Evolutionary conservation across 53 echinoderm and acorn worm genomes (phyloP).

Genomic region (Astropecten irregularis): DNA sequence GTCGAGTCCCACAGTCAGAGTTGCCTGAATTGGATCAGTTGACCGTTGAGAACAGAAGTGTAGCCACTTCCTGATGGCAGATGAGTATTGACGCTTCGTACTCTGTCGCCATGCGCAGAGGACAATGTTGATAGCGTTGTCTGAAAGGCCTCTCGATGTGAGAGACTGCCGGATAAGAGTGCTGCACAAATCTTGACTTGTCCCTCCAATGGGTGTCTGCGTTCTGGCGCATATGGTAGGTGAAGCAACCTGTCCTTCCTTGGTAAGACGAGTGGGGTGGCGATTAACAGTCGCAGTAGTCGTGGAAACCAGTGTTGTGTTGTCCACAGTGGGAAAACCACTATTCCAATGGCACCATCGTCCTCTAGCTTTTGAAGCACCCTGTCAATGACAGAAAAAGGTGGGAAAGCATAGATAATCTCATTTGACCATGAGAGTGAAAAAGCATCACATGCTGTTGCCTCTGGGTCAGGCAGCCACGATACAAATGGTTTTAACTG

Average conservation of each 20-base stretch:
- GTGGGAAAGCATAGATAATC: constrained; percentile 15
- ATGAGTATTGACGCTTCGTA: not conserved
- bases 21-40: not conserved
- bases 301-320: constrained; percentile 4
- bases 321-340: constrained; percentile 9
- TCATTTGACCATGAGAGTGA: constrained; percentile 4
- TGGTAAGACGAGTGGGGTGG: not conserved
- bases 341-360: not conserved
- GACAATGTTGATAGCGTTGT: not conserved
- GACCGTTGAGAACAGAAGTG: not conserved
- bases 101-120: not conserved
- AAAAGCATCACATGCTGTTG: not conserved
- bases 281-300: not conserved
- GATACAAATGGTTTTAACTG: constrained; percentile 16
- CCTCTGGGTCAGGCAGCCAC: constrained; percentile 21
- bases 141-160: not conserved
- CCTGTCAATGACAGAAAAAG: constrained; percentile 20
- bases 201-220: not conserved
- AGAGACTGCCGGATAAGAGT: not conserved
- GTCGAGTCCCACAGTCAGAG: not conserved
- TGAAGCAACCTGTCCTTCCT: not conserved
- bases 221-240: constrained; percentile 12
- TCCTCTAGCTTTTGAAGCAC: constrained; percentile 18
- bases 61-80: not conserved
- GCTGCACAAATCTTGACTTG: not conserved